These are phyloP conservation scores for Bellardia pandia DNA, from an alignment of 2,888 invertebrate genomes.

Conservation along the genomic window DNA sequence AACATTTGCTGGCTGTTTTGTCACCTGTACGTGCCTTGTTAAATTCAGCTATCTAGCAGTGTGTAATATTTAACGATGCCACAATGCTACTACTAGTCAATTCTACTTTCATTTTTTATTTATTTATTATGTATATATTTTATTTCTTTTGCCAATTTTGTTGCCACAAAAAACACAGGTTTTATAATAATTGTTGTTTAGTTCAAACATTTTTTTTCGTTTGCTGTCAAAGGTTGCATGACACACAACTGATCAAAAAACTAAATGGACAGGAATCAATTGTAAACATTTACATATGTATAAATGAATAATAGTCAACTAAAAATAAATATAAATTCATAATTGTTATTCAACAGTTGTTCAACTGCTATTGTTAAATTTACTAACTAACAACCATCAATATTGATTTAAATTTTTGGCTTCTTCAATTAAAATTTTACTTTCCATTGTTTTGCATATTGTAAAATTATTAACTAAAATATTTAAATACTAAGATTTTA, in stretches of 20 bases:
- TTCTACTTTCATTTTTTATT: not conserved
- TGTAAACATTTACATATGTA: not conserved
- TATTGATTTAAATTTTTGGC: too few relatives aligned
- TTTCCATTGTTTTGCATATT: too few relatives aligned
- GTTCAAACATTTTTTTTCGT: not conserved
- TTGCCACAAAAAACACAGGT: not conserved
- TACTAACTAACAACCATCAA: too few relatives aligned
- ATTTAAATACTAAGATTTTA: too few relatives aligned
- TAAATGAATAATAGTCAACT: not conserved
- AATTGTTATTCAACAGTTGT: too few relatives aligned
- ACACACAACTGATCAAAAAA: not conserved
- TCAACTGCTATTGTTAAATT: too few relatives aligned
- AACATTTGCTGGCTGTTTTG: not conserved
- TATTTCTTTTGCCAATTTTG: not conserved
- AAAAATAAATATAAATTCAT: not conserved
- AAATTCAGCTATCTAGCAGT: not conserved
- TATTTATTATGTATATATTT: not conserved
- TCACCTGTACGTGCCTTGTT: not conserved
- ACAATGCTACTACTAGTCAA: not conserved
- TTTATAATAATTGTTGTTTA: not conserved
- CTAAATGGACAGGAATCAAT: not conserved
- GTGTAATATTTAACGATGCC: not conserved
- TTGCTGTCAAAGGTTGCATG: too few relatives aligned
- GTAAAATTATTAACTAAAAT: too few relatives aligned
- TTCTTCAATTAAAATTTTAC: too few relatives aligned